A percentile compares a stretch with the other conserved stretches of the same genome.
phyloP scores from a whole-genome alignment of 2,888 invertebrate genomes.

The Cecidostiba fungosa region DNA sequence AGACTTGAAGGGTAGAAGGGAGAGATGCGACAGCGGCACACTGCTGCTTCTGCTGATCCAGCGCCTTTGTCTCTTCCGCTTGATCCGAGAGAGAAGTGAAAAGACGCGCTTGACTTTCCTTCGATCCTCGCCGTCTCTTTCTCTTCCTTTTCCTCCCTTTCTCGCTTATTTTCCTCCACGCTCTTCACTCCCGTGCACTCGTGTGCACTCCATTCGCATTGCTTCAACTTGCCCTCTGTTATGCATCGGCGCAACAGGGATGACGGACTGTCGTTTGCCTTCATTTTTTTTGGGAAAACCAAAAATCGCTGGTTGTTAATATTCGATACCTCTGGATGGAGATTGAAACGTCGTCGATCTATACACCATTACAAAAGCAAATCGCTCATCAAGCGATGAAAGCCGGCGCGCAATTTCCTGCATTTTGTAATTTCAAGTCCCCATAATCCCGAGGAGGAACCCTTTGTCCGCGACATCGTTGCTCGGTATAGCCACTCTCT shows the following conservation, averaged over 20 bases:
- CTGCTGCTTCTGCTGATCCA: constrained; percentile 52
- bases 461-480: background rate
- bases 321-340: background rate
- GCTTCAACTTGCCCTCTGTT: background rate
- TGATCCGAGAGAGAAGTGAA: constrained; percentile 59
- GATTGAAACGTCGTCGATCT: too few relatives aligned
- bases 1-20: constrained; percentile 19
- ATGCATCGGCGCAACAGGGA: background rate
- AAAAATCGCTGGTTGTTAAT: background rate
- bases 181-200: background rate
- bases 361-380: too few relatives aligned
- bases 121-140: constrained; percentile 45
- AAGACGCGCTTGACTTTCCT: constrained; percentile 61
- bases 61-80: constrained; percentile 62
- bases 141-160: constrained; percentile 9
- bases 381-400: too few relatives aligned
- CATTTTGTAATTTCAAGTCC: background rate
- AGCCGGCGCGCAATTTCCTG: background rate
- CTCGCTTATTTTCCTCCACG: background rate
- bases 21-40: constrained; percentile 14
- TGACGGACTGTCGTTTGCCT: background rate
- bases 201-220: constrained; percentile 10
- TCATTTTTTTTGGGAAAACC: background rate
- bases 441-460: background rate
- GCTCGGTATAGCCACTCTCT: background rate